phyloP scores from a whole-genome alignment of 2,797 vertebrate genomes.

The Psittacula derbiana region DNA sequence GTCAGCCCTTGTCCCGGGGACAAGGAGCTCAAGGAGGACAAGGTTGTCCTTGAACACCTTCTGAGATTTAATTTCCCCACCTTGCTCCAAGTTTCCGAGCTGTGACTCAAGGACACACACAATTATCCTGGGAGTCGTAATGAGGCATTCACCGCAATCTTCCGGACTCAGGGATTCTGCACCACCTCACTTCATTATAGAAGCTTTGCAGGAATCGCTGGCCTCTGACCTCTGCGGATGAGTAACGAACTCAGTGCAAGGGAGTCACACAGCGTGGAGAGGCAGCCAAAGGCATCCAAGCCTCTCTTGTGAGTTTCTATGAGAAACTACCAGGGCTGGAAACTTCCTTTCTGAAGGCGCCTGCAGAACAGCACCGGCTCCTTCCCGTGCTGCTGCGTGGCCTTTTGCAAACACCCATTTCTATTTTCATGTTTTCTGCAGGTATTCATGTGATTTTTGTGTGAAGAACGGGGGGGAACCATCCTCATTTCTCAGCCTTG shows the following conservation, averaged over 20 bases:
- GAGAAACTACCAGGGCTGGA: background rate
- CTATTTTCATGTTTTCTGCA: background rate
- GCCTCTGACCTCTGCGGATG: background rate
- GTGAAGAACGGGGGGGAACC: fast-evolving
- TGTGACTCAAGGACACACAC: conserved; percentile 20
- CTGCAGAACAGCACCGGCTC: fast-evolving
- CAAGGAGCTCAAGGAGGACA: background rate
- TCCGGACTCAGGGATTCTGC: background rate
- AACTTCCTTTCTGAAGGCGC: background rate
- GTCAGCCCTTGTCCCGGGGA: background rate
- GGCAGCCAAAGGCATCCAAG: background rate
- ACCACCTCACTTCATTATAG: background rate
- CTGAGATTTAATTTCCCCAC: conserved; percentile 19
- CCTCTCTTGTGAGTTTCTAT: background rate
- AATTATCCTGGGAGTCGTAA: background rate
- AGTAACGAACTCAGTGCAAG: background rate
- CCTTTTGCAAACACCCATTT: background rate
- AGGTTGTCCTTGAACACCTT: background rate
- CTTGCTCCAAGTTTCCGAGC: background rate
- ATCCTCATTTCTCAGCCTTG: background rate
- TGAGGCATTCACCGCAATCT: background rate
- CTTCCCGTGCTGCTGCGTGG: fast-evolving
- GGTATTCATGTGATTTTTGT: background rate
- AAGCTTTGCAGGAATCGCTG: background rate
- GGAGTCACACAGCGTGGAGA: fast-evolving